A percentile compares a stretch with the other conserved stretches of the same genome.
These are phyloP conservation scores for Parnassius orleans DNA, from an alignment of 2,888 invertebrate species.

Conservation along the genomic window DNA sequence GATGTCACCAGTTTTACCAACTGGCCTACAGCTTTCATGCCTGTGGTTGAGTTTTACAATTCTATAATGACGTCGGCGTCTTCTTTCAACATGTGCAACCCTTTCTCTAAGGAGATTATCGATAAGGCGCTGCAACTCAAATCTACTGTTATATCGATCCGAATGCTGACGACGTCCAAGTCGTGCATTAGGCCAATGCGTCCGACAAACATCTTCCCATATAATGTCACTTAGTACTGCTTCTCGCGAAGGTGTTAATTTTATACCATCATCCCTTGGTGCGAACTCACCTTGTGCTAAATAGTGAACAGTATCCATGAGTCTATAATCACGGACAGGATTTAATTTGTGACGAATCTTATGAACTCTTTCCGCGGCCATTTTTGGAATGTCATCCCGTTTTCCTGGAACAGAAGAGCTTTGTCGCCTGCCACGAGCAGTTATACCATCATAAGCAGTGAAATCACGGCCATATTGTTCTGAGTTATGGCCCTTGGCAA, in stretches of 20 bases:
- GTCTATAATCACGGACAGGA: constrained; percentile 70
- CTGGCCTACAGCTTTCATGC: constrained; percentile 62
- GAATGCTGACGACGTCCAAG: constrained; percentile 57
- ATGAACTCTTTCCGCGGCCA: constrained; percentile 69
- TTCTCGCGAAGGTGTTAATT: constrained; percentile 71
- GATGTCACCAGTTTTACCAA: constrained; percentile 74
- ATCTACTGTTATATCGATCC: constrained; percentile 58
- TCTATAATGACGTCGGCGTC: constrained; percentile 69
- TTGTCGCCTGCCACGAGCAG: constrained; percentile 66
- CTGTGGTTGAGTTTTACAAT: constrained; percentile 71
- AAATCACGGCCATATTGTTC: constrained; percentile 74
- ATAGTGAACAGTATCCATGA: constrained; percentile 76
- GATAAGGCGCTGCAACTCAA: constrained; percentile 67
- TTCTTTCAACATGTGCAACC: constrained; percentile 69
- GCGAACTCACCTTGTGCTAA: constrained; percentile 76
- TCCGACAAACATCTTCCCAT: constrained; percentile 75
- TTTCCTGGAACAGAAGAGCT: constrained; percentile 70
- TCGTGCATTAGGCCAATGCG: constrained; percentile 71
- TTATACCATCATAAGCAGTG: constrained; percentile 71
- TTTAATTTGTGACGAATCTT: constrained; percentile 73
- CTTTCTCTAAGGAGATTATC: constrained; percentile 68
- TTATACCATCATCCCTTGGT: constrained; percentile 73
- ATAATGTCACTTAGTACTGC: constrained; percentile 75
- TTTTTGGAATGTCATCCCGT: constrained; percentile 59
- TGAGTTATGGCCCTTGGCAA: constrained; percentile 70